These are phyloP conservation scores for Aleiodes sp. DNA, from an alignment of 1,140 invertebrate genomes.

Conservation along the genomic window DNA sequence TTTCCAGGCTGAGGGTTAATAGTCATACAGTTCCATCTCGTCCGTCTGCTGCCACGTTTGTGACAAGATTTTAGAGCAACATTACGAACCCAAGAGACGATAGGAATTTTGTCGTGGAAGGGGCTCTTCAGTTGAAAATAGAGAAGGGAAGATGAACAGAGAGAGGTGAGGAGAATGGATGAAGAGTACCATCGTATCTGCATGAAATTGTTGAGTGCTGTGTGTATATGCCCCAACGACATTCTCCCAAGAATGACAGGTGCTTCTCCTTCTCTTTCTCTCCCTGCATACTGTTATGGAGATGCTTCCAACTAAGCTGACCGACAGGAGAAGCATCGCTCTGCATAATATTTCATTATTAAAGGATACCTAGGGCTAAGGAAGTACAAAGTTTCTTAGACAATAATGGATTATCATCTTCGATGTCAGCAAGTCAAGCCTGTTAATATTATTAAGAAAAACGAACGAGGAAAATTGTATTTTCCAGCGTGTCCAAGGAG, in stretches of 20 bases:
- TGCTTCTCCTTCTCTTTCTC: too few relatives aligned
- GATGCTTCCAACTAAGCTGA: constrained; percentile 2
- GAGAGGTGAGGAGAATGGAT: too few relatives aligned
- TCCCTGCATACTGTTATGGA: neutral
- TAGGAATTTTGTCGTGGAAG: constrained; percentile 3
- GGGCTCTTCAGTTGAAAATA: neutral
- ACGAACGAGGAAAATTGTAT: too few relatives aligned
- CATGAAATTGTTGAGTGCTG: constrained; percentile 4
- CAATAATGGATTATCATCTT: constrained; percentile 4
- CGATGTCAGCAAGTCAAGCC: neutral
- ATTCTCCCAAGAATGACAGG: constrained; percentile 1
- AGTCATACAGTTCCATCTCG: constrained; percentile 44
- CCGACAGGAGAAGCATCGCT: constrained; percentile 3
- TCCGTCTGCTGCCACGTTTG: constrained; percentile 44
- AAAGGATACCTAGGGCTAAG: neutral
- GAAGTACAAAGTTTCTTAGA: neutral
- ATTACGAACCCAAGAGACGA: neutral
- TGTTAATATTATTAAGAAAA: too few relatives aligned
- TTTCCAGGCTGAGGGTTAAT: constrained; percentile 40
- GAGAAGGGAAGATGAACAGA: neutral
- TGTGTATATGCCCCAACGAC: neutral
- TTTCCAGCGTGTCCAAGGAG: too few relatives aligned
- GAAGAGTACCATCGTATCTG: neutral
- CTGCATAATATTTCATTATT: constrained; percentile 27
- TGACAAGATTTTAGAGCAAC: constrained; percentile 46